Evolutionary conservation across 2,797 vertebrate species (phyloP).

Genomic region (Notamacropus eugenii): DNA sequence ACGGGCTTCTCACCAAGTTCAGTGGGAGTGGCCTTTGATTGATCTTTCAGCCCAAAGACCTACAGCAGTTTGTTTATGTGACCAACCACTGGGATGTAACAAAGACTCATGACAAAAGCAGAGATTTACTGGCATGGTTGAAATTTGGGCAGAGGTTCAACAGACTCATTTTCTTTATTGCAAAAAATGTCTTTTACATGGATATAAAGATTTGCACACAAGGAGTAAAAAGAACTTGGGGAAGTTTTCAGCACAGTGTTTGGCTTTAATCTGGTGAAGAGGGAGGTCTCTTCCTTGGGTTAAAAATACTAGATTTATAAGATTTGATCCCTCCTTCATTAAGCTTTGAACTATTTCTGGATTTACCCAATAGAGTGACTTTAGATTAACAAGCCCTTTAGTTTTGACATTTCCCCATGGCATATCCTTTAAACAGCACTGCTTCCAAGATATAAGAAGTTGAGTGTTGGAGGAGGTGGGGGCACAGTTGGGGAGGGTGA

Average conservation of each 20-base stretch:
- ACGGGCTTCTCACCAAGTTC: constrained; percentile 79
- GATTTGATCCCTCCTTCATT: constrained; percentile 64
- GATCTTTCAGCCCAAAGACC: constrained; percentile 89
- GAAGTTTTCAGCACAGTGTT: constrained; percentile 72
- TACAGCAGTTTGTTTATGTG: constrained; percentile 94
- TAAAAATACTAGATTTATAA: constrained; percentile 77
- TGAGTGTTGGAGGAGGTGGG: neutral
- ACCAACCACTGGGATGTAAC: constrained; percentile 81
- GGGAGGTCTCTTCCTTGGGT: constrained; percentile 78
- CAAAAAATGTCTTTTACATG: constrained; percentile 64
- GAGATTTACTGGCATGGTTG: constrained; percentile 83
- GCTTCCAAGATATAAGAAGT: constrained; percentile 43
- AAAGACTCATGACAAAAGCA: constrained; percentile 81
- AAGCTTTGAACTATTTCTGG: constrained; percentile 74
- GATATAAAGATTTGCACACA: constrained; percentile 58
- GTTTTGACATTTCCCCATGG: constrained; percentile 61
- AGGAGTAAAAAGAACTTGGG: constrained; percentile 25
- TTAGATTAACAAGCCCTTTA: neutral
- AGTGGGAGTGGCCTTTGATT: constrained; percentile 83
- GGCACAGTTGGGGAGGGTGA: constrained; percentile 53
- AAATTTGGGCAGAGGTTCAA: constrained; percentile 75
- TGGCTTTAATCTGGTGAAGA: constrained; percentile 68
- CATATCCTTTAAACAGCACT: constrained; percentile 62
- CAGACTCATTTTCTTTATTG: constrained; percentile 68
- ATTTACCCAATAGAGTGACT: constrained; percentile 71